These are phyloP conservation scores for Thunnus thynnus DNA, from an alignment of 2,113 vertebrate genomes.

Conservation along the genomic window DNA sequence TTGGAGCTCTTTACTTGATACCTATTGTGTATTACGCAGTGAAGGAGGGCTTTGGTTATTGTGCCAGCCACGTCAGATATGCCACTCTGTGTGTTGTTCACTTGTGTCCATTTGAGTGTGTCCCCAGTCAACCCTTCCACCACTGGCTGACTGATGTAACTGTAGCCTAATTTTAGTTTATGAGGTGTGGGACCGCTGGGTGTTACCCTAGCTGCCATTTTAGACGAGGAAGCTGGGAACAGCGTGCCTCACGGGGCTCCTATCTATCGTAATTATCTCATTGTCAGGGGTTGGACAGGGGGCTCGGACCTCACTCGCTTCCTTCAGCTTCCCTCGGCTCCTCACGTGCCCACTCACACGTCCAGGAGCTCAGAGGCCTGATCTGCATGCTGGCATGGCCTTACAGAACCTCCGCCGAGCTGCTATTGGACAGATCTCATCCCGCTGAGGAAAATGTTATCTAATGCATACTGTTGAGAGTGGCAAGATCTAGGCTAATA, in stretches of 20 bases:
- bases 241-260: conserved; percentile 57
- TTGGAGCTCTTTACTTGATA: conserved; percentile 15
- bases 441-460: conserved; percentile 73
- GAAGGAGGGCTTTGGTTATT: conserved; percentile 12
- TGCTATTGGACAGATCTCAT: conserved; percentile 67
- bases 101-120: conserved; percentile 56
- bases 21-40: background rate
- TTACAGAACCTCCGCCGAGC: conserved; percentile 48
- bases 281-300: conserved; percentile 74
- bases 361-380: conserved; percentile 49
- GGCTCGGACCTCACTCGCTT: conserved; percentile 71
- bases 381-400: conserved; percentile 45
- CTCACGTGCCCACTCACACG: conserved; percentile 60
- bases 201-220: conserved; percentile 81
- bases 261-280: conserved; percentile 80
- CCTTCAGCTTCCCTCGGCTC: conserved; percentile 60
- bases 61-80: conserved; percentile 13
- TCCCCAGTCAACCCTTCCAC: conserved; percentile 72
- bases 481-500: conserved; percentile 72
- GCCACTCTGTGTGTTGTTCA: conserved; percentile 44
- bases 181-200: conserved; percentile 82
- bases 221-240: conserved; percentile 71
- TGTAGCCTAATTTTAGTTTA: conserved; percentile 79
- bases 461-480: conserved; percentile 70
- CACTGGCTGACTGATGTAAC: conserved; percentile 70